Percentiles rank a stretch among this genome's conserved stretches.
phyloP scores from a whole-genome alignment of 2,888 invertebrate species.

The Meta bourneti region DNA sequence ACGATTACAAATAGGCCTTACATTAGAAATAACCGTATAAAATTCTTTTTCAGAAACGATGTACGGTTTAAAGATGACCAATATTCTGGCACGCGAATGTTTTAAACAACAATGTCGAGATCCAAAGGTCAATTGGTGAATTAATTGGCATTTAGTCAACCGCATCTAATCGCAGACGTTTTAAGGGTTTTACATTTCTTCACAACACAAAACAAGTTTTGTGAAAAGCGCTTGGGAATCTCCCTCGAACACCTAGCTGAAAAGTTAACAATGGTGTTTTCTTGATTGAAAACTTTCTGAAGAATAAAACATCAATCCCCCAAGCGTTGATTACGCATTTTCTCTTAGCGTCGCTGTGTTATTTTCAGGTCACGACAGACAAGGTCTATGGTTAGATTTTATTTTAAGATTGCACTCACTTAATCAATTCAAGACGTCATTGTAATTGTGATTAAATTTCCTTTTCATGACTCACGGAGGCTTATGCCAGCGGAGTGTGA shows the following conservation, averaged over 20 bases:
- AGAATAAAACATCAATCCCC: no score
- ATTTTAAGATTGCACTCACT: not conserved
- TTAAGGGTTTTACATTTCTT: not conserved
- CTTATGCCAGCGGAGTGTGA: no score
- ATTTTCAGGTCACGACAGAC: not conserved
- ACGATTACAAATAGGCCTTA: no score
- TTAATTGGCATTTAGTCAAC: not conserved
- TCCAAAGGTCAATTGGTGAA: not conserved
- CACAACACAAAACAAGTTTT: not conserved
- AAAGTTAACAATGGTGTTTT: not conserved
- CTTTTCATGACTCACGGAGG: not conserved
- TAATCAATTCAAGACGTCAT: not conserved
- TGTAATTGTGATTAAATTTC: not conserved
- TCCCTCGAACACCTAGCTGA: not conserved
- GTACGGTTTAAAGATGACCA: not conserved
- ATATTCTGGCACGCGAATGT: not conserved
- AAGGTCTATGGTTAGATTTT: not conserved
- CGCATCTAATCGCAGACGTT: not conserved
- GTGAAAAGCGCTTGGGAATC: not conserved
- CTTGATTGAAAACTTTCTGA: no score
- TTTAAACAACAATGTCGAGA: not conserved
- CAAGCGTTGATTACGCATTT: not conserved
- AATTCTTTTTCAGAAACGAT: not conserved
- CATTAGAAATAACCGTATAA: no score
- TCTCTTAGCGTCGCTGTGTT: not conserved